Percentiles rank a stretch among this genome's conserved stretches.
phyloP scores from a whole-genome alignment of 2,113 vertebrate genomes.

The Merops nubicus region DNA sequence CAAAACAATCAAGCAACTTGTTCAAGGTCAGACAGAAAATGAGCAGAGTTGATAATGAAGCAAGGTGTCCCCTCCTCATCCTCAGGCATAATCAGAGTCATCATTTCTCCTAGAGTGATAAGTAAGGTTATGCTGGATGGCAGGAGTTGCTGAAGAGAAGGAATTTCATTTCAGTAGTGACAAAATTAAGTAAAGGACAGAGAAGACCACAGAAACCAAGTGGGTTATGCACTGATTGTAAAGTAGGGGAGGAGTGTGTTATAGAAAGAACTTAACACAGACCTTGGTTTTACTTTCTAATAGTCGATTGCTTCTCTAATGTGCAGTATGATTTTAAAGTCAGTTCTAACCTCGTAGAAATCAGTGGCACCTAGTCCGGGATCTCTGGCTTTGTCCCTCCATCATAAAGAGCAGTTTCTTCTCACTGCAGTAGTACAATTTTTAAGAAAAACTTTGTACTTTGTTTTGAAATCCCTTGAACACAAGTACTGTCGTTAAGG shows the following conservation, averaged over 20 bases:
- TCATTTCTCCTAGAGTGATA: not conserved
- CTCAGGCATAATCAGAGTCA: not conserved
- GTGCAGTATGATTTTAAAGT: not conserved
- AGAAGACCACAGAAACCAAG: not conserved
- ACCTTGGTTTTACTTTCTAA: too few species aligned
- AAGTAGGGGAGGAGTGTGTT: not conserved
- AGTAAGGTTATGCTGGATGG: constrained; percentile 6
- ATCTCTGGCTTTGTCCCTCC: not conserved
- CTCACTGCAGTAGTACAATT: not conserved
- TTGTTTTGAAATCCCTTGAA: not conserved
- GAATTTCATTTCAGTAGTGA: not conserved
- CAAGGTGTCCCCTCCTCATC: not conserved
- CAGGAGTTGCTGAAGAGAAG: constrained; percentile 18
- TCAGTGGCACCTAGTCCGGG: not conserved
- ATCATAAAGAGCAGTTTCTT: not conserved
- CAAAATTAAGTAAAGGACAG: not conserved
- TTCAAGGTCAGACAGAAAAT: constrained; percentile 2
- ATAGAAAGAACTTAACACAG: too few species aligned
- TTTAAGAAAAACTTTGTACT: not conserved
- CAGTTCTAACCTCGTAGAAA: not conserved
- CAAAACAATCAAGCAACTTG: not conserved
- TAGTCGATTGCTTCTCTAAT: not conserved
- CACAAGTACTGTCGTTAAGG: not conserved
- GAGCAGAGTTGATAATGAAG: not conserved
- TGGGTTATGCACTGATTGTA: not conserved